Percentiles rank a stretch among this genome's conserved stretches.
phyloP scores from a whole-genome alignment of 1,140 invertebrate genomes.

The Akabosia matsudoensis region DNA sequence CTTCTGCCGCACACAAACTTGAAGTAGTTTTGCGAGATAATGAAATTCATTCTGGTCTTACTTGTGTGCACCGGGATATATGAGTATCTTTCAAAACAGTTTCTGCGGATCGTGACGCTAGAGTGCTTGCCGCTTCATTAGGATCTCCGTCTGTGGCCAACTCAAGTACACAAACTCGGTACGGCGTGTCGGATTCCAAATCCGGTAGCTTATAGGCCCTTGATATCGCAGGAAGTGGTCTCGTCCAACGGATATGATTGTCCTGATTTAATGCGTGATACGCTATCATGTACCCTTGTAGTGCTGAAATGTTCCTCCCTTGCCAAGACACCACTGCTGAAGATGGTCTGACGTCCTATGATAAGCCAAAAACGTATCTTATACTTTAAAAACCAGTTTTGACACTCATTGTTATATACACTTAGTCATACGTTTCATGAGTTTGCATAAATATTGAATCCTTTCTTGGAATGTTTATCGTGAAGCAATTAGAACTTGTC shows the following conservation, averaged over 20 bases:
- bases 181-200: conserved; percentile 70
- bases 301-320: conserved; percentile 77
- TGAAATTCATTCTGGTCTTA: conserved; percentile 25
- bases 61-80: conserved; percentile 45
- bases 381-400: too few species aligned
- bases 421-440: too few species aligned
- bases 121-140: conserved; percentile 41
- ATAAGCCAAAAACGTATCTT: background rate
- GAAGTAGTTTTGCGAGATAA: too few species aligned
- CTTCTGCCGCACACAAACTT: too few species aligned
- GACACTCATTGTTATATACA: too few species aligned
- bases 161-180: conserved; percentile 79
- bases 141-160: conserved; percentile 63
- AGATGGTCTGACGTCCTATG: conserved; percentile 46
- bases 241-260: conserved; percentile 54
- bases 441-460: too few species aligned
- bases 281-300: conserved; percentile 79
- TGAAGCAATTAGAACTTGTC: too few species aligned
- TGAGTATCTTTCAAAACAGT: conserved; percentile 46
- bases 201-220: conserved; percentile 68
- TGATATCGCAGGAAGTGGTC: conserved; percentile 41
- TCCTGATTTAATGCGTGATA: conserved; percentile 70
- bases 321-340: conserved; percentile 54
- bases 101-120: conserved; percentile 38
- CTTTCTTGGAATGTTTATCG: too few species aligned